Base-by-base conservation (phyloP, 2,888 invertebrate species). In the Netelia melanura region DNA sequence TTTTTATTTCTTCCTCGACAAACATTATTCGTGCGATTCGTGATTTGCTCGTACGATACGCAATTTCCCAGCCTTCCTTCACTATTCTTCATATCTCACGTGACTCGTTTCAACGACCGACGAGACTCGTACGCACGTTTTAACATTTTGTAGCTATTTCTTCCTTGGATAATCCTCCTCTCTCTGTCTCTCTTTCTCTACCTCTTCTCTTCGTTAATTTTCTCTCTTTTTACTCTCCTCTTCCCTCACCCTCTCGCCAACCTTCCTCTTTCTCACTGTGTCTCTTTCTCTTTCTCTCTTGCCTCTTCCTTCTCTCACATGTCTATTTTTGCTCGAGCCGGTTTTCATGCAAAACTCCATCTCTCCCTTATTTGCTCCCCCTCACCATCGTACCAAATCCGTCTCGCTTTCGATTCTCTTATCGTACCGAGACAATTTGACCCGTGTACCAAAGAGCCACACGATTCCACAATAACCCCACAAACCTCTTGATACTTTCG, bases 311-410 rank as follows among this genome's bases (percentile, higher is more conserved):
- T 62, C 77, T 43, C 54, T 38, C 64, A 11, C 21, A 65, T 65
- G 44, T 65, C 78, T 79, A 79, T 79, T 79, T 83, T 83, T 10
- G 56, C 21, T 21, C 61, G 44, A 61, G 25, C 44, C 56, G 17
- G 56, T n/a, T 61, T 62, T 11, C n/a, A 44, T 38, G 56, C 21
- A 21, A 56, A 38, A 43, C 62, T 61, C 61, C 52, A 14, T 11
- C 25, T 56, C 30, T 54, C 30, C 10, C 17, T 58, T 58, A 14
- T 48, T 48, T 10, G 2, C 30, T 25, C 30, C 14, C 30, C 30
- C 48, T n/a, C 65, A 65, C 54, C n/a, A 21, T 61, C 25, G 25
- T 17, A 77, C 58, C 48, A 44, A 61, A 78, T 44, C 17, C 25
- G 68, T 44, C 52, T 38, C 61, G 61, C 58, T 14, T 48, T 54